Evolutionary conservation across 2,797 vertebrate genomes (phyloP).

Genomic region (Myripristis jacobus): DNA sequence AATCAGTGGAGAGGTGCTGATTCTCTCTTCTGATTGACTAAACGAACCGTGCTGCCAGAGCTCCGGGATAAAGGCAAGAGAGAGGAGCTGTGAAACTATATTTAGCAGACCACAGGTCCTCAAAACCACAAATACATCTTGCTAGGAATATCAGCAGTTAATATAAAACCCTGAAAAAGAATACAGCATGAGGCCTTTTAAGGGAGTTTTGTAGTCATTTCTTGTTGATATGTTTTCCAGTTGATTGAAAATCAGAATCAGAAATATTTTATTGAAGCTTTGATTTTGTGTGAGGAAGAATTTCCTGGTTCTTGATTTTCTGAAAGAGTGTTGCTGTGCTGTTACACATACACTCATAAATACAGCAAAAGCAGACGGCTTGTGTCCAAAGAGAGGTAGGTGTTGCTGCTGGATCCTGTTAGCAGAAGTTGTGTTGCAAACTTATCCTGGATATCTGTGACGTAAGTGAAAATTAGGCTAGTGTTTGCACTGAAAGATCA

Average conservation of each 20-base stretch:
- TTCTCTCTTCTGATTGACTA: too few species aligned
- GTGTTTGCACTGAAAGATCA: slow-evolving; percentile 9
- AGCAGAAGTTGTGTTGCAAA: slow-evolving; percentile 3
- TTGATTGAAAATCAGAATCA: too few species aligned
- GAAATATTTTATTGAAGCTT: background rate
- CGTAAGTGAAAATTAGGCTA: background rate
- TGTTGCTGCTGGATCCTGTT: slow-evolving; percentile 3
- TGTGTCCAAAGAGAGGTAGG: slow-evolving; percentile 31
- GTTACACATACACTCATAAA: background rate
- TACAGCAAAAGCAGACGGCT: slow-evolving; percentile 12
- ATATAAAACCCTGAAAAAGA: too few species aligned
- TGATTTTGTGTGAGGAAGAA: background rate
- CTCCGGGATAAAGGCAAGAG: too few species aligned
- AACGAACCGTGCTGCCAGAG: too few species aligned
- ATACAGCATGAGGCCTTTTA: too few species aligned
- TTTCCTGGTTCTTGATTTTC: background rate
- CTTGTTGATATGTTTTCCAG: slow-evolving; percentile 1
- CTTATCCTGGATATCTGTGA: background rate
- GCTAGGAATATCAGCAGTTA: too few species aligned
- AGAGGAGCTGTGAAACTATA: too few species aligned
- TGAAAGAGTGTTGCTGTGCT: background rate
- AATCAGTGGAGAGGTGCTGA: too few species aligned
- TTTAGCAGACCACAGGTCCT: too few species aligned
- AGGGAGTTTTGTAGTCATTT: background rate
- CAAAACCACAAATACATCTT: too few species aligned